Percentiles rank a stretch among this genome's conserved stretches.
These are phyloP conservation scores for Hirtodrosophila alboralis DNA, from an alignment of 2,888 invertebrate genomes.

Conservation along the genomic window DNA sequence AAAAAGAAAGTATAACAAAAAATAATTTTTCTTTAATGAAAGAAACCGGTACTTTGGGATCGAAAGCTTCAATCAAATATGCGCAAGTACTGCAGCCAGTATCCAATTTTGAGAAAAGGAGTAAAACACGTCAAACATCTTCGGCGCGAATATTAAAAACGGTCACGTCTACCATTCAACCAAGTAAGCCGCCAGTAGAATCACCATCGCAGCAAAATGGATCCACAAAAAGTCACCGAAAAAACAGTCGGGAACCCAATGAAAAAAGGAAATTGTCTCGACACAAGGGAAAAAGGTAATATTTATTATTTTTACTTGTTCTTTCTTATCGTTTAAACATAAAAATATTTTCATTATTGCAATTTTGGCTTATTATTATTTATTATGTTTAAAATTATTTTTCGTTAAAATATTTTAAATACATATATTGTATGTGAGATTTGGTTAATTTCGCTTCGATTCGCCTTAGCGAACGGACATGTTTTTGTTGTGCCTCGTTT, in stretches of 20 bases:
- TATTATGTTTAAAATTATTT: no score
- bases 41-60: conserved; percentile 90
- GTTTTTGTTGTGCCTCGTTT: no score
- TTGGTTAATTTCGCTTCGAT: no score
- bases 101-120: conserved; percentile 85
- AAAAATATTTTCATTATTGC: no score
- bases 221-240: conserved; percentile 51
- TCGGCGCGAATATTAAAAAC: conserved; percentile 90
- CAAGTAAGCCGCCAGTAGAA: conserved; percentile 75
- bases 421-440: no score
- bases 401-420: no score
- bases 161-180: conserved; percentile 86
- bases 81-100: conserved; percentile 92
- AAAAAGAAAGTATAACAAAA: conserved; percentile 92
- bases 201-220: conserved; percentile 31
- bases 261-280: conserved; percentile 62
- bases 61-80: conserved; percentile 94
- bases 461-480: no score
- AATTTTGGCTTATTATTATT: no score
- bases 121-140: conserved; percentile 86
- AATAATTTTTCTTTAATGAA: conserved; percentile 92
- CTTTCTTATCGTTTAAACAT: no score
- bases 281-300: conserved; percentile 71
- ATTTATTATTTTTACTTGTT: background rate
- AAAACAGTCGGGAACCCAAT: conserved; percentile 41